Evolutionary conservation across 2,888 invertebrate genomes (phyloP), one percentile per base, ranked within the genome.

Genomic region (Craniophora ligustri): DNA sequence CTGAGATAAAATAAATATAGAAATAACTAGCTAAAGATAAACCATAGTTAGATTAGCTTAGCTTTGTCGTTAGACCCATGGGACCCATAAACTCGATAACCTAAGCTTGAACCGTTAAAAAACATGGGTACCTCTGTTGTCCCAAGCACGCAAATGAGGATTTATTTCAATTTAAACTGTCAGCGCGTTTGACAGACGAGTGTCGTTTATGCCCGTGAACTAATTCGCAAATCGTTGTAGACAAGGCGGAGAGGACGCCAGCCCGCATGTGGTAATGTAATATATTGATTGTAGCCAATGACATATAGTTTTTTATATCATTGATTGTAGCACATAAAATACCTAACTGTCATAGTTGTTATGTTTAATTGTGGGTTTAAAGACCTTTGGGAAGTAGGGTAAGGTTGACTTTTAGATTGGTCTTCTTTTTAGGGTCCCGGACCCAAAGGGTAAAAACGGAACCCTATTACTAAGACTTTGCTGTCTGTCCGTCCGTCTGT

Each of bases 151-250:
- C 14, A 45, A 14, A 50, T 21, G 0, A 10, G 0, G n/a, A 46
- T 30, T 55, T 36, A 56, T 55, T 30, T 53, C 10, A 23, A 56
- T 55, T 30, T 53, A 8, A 23, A 40, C n/a, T 11, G 14, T 13
- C 56, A 62, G 2, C 26, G n/a, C 10, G n/a, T 26, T 10, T 32
- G n/a, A 40, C 1, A 19, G 26, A 31, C 15, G 21, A 3, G 5
- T 19, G 7, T 41, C 30, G 34, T 36, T 23, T 26, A 10, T 44
- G 54, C 34, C 45, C 48, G 26, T 68, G 67, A 50, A 57, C 68
- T 51, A 54, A 68, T 68, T 68, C 34, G 67, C 65, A 68, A 68
- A 65, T 57, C 21, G 67, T 19, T 21, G 35, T 5, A n/a, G 8
- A n/a, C 31, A 36, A 40, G 67, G 60, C 30, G 39, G 15, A 18